Percentiles rank a stretch among this genome's conserved stretches.
phyloP scores from a whole-genome alignment of 1,140 invertebrate species.

The Scylla paramamosain region DNA sequence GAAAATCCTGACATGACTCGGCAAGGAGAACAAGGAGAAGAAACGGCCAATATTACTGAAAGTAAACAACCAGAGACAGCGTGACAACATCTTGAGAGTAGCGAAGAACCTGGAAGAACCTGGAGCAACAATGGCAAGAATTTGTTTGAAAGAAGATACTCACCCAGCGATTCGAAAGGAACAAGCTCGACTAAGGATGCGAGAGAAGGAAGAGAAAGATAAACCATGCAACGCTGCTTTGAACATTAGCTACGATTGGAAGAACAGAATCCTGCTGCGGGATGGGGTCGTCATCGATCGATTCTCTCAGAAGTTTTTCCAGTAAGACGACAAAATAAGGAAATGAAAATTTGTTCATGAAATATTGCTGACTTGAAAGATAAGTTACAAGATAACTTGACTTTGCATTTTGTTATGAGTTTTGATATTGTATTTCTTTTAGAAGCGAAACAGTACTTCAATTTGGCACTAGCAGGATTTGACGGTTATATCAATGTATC shows the following conservation, averaged over 20 bases:
- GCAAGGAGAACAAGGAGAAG: background rate
- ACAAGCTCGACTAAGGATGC: background rate
- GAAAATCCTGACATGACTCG: background rate
- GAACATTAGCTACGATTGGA: background rate
- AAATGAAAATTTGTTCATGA: background rate
- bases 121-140: conserved; percentile 6
- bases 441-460: background rate
- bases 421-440: conserved; percentile 1
- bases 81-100: background rate
- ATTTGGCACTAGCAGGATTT: background rate
- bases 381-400: background rate
- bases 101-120: background rate
- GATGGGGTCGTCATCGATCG: background rate
- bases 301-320: background rate
- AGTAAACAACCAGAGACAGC: no score
- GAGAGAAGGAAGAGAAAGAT: conserved; percentile 3
- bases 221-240: background rate
- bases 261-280: background rate
- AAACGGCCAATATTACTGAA: background rate
- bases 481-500: no score
- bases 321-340: background rate
- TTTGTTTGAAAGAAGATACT: background rate
- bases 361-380: background rate
- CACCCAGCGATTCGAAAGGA: background rate
- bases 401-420: background rate